Evolutionary conservation across 2,113 vertebrate genomes (phyloP), one percentile per base, ranked within the genome.

Genomic region (Syngnathus scovelli): DNA sequence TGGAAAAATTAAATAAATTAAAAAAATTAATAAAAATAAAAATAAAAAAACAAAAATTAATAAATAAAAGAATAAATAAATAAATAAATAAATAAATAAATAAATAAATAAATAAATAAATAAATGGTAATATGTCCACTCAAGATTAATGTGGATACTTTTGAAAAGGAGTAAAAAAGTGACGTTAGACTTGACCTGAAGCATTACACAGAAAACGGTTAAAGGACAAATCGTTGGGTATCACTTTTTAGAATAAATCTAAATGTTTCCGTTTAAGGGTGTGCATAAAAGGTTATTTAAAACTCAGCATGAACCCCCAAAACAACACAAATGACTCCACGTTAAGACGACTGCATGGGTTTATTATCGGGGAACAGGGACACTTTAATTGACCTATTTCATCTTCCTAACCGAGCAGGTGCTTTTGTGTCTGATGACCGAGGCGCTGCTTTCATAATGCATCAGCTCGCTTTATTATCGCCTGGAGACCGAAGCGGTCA

Each of bases 391-490:
- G 36, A 70, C 61, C 55, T 64, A 18, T 66, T 74, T 74, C 6
- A 54, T 78, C 72, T 74, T 78, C 64, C 48, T 71, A 74, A 69
- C 59, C 18, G 72, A 60, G 61, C 51, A 49, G 41, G 41, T 59
- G 23, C 44, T 61, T 38, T 63, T 68, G 27, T 76, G 66, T 71
- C 56, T 65, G 63, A 67, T 69, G 65, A 67, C 54, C 69, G 64
- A 49, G 65, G 67, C 52, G 59, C 63, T 56, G 39, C 69, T 66
- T 66, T 61, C 67, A 64, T 65, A 64, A 61, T 39, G 33, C 64
- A 72, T 74, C 62, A 72, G 54, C 76, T 75, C 72, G 67, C 62
- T 77, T 78, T 75, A 81, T 71, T 71, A 66, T 52, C 52, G 74
- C 39, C 70, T 19, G 23, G 68, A 69, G 65, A 72, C 62, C 21